Evolutionary conservation across 2,113 vertebrate genomes (phyloP), one percentile per base, ranked within the genome.

Genomic region (Sceloporus undulatus): DNA sequence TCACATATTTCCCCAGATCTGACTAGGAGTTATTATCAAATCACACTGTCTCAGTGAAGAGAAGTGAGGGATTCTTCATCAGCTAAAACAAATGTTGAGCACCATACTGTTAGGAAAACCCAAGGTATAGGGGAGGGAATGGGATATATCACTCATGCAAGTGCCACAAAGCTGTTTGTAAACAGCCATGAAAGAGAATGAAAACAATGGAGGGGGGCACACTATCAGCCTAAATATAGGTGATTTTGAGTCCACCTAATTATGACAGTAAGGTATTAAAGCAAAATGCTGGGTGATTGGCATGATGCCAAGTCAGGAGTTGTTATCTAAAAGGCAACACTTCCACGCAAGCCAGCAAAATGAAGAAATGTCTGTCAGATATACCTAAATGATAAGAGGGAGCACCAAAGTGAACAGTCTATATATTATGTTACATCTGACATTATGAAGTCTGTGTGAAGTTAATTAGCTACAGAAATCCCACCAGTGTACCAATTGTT

Each of bases 161-260:
- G 34, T 56, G 21, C 68, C 25, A 79, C 84, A 66, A 1, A n/a
- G 87, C 27, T 16, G 16, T 89, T 85, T 92, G 85, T 92, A 93
- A 85, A 77, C 74, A 88, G 38, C 92, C 92, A 89, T 90, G 85
- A 86, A 90, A 79, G 75, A 84, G 87, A 91, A 87, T 91, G 93
- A 91, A 96, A 88, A 86, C 74, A 92, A 90, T 0, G 1, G 1
- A 34, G 79, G 88, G 90, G 91, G 13, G 59, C 18, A 52, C 87
- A 87, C 21, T 40, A n/a, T 54, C 71, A 66, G 82, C 86, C 94
- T 93, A 90, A 93, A 80, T 80, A 74, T 90, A 83, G 92, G 7
- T 90, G 90, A 86, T 87, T 85, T 94, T 93, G 82, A 90, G 84
- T 90, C 90, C 92, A 95, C 93, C 79, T 70, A 95, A 95, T 96